Conservation (phyloP, 2,113 vertebrate species). For the Nyctibius bracteatus region DNA sequence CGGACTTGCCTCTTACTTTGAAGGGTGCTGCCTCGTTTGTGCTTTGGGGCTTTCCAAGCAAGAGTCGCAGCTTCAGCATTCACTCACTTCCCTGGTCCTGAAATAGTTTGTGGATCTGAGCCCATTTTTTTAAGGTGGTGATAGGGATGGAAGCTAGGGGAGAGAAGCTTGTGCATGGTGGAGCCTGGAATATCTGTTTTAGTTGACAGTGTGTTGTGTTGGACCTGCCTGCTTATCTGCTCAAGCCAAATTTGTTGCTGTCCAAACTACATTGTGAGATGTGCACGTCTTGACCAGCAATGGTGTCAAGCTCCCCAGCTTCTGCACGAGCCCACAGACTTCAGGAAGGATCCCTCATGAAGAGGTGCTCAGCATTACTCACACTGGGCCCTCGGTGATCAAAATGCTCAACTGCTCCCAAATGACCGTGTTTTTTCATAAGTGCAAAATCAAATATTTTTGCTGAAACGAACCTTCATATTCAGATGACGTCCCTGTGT, state of each 20-base stretch:
- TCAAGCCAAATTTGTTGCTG: neutral
- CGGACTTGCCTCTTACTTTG: neutral
- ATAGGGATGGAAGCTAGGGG: neutral
- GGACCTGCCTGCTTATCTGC: neutral
- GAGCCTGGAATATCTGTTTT: conserved; percentile 10
- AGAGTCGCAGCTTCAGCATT: neutral
- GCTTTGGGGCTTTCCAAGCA: neutral
- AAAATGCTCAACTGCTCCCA: neutral
- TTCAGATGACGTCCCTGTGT: neutral
- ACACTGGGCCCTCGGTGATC: fast-evolving
- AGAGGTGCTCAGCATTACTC: neutral
- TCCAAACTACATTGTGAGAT: neutral
- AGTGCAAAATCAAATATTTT: neutral
- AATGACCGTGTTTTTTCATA: neutral
- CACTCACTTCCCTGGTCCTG: neutral
- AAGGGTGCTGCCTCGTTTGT: neutral
- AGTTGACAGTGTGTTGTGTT: neutral
- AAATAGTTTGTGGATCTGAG: neutral
- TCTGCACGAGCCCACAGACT: neutral
- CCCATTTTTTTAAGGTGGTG: conserved; percentile 26
- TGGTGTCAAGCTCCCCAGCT: neutral
- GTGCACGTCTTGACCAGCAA: neutral
- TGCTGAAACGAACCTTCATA: neutral
- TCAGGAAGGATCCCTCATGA: neutral
- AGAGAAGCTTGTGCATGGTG: neutral